These are phyloP conservation scores for Porphyrio hochstetteri DNA, from an alignment of 2,113 vertebrate species.

Conservation along the genomic window DNA sequence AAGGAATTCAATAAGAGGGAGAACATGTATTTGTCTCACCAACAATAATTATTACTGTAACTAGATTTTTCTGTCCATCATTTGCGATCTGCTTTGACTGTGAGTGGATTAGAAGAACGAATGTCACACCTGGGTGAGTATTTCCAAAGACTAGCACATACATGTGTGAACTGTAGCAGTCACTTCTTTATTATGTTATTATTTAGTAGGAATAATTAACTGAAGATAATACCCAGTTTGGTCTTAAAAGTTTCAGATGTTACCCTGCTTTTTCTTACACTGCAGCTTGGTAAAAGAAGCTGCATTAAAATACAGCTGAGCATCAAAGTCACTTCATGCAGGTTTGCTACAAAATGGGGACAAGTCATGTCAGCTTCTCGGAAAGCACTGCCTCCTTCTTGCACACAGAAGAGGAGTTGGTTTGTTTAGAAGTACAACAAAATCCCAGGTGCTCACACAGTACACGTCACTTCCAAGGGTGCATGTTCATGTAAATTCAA, in stretches of 20 bases:
- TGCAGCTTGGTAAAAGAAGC: neutral
- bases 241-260: neutral
- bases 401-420: rapidly evolving
- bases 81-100: neutral
- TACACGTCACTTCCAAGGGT: neutral
- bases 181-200: neutral
- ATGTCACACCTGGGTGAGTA: neutral
- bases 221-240: neutral
- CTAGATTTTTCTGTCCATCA: neutral
- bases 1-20: neutral
- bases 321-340: neutral
- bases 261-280: neutral
- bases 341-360: neutral
- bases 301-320: neutral
- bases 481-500: neutral
- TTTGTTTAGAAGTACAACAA: neutral
- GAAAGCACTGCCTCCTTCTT: neutral
- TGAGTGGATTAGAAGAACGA: neutral
- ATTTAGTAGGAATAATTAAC: neutral
- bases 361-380: neutral
- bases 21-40: neutral
- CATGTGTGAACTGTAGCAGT: neutral
- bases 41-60: neutral
- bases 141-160: neutral
- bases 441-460: rapidly evolving